These are phyloP conservation scores for Onychomys leucogaster DNA, from an alignment of 2,797 vertebrate genomes.

Conservation along the genomic window DNA sequence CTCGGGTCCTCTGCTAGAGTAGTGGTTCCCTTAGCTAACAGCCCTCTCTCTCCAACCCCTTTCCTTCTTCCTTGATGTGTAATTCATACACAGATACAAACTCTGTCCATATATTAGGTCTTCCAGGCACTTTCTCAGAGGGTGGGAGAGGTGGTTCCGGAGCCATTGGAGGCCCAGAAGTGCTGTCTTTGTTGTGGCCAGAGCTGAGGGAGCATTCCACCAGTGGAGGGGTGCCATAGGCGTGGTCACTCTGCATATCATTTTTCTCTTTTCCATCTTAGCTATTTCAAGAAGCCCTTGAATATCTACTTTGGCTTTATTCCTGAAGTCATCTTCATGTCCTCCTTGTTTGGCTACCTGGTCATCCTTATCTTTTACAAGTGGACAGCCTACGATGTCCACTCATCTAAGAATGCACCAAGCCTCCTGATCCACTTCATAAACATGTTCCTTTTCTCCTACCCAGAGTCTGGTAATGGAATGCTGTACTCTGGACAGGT, in stretches of 20 bases:
- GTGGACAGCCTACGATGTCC: constrained; percentile 93
- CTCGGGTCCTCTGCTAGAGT: neutral
- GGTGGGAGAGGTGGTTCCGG: neutral
- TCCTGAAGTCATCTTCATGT: constrained; percentile 97
- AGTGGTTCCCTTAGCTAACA: neutral
- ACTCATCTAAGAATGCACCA: constrained; percentile 92
- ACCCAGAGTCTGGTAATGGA: constrained; percentile 89
- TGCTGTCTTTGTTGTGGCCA: neutral
- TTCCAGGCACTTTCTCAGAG: neutral
- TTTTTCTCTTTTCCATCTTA: constrained; percentile 78
- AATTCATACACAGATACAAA: constrained; percentile 32
- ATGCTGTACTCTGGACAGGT: constrained; percentile 97
- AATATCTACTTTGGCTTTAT: constrained; percentile 98
- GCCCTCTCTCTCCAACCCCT: neutral
- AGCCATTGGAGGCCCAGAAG: neutral
- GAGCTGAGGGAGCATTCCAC: neutral
- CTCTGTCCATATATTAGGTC: neutral
- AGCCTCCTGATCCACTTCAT: constrained; percentile 99
- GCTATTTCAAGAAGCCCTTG: constrained; percentile 97
- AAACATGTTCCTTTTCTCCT: constrained; percentile 99
- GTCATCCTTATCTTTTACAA: constrained; percentile 97
- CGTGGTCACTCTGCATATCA: neutral
- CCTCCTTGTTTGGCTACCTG: constrained; percentile 96
- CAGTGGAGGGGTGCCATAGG: neutral
- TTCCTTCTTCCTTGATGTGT: neutral